Evolutionary conservation across 2,888 invertebrate genomes (phyloP).

Genomic region (Aethes cnicana): DNA sequence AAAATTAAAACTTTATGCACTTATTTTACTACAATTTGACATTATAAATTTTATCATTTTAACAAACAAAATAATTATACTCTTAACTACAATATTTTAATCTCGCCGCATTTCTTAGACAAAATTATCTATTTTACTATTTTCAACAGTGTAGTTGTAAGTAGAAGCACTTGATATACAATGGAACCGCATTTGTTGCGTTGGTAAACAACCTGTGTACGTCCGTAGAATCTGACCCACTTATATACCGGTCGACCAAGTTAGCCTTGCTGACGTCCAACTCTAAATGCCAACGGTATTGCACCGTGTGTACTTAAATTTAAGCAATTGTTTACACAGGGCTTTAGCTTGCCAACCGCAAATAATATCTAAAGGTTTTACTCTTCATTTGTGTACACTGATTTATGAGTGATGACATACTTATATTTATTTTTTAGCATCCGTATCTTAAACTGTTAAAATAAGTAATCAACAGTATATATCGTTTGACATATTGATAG

Average conservation of each 20-base stretch:
- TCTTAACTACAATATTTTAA: too few relatives aligned
- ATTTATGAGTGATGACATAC: too few relatives aligned
- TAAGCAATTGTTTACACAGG: constrained; percentile 3
- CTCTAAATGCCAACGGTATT: not conserved
- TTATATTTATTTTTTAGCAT: too few relatives aligned
- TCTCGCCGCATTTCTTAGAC: too few relatives aligned
- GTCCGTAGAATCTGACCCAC: constrained; percentile 56
- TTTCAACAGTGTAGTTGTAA: not conserved
- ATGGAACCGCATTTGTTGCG: constrained; percentile 53
- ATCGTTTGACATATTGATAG: too few relatives aligned
- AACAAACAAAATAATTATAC: too few relatives aligned
- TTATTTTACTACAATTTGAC: too few relatives aligned
- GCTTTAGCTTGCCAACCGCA: constrained; percentile 12
- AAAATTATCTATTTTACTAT: too few relatives aligned
- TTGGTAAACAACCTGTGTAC: constrained; percentile 63
- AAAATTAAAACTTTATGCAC: too few relatives aligned
- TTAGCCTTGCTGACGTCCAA: constrained; percentile 23
- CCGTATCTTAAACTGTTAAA: too few relatives aligned
- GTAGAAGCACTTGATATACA: constrained; percentile 33
- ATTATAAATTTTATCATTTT: too few relatives aligned
- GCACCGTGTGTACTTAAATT: constrained; percentile 3
- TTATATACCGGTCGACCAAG: constrained; percentile 34
- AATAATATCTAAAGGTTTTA: constrained; percentile 1
- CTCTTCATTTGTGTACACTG: constrained; percentile 20
- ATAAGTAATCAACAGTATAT: too few relatives aligned